These are phyloP conservation scores for Scaptomyza montana DNA, from an alignment of 1,140 invertebrate species.

Conservation along the genomic window DNA sequence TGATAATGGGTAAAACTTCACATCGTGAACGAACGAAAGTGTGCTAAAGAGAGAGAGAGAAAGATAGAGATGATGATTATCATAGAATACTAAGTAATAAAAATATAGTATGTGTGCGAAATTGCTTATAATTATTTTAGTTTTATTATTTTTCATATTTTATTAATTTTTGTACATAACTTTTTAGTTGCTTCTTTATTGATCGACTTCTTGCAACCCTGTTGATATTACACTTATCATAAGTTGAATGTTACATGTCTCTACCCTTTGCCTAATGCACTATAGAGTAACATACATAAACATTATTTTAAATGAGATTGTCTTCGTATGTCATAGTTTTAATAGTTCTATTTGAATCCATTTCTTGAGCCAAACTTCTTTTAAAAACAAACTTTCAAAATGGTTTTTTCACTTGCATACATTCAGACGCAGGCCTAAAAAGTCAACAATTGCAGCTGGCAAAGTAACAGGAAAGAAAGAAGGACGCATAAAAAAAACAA, in stretches of 20 bases:
- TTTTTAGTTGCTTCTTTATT: not conserved
- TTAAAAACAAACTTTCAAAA: not conserved
- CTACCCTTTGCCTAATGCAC: too few relatives aligned
- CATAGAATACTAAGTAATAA: too few relatives aligned
- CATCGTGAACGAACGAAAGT: not conserved
- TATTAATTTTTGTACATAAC: not conserved
- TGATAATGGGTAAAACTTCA: slow-evolving; percentile 19
- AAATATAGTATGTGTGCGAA: not conserved
- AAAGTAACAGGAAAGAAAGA: slow-evolving; percentile 38
- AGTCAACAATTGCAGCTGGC: slow-evolving; percentile 46
- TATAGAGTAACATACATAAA: too few relatives aligned
- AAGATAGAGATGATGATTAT: not conserved
- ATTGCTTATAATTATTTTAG: not conserved
- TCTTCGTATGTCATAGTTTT: too few relatives aligned
- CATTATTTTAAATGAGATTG: too few relatives aligned
- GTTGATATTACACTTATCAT: too few relatives aligned
- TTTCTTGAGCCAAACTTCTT: not conserved
- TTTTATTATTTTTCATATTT: not conserved
- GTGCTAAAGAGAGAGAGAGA: not conserved
- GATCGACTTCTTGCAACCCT: not conserved
- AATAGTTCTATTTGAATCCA: not conserved
- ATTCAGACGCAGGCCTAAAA: slow-evolving; percentile 34
- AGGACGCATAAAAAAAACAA: slow-evolving; percentile 35
- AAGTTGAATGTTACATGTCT: too few relatives aligned
- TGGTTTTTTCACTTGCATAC: slow-evolving; percentile 26